Base-by-base conservation (phyloP, 2,113 vertebrate species). In the Stegostoma tigrinum region DNA sequence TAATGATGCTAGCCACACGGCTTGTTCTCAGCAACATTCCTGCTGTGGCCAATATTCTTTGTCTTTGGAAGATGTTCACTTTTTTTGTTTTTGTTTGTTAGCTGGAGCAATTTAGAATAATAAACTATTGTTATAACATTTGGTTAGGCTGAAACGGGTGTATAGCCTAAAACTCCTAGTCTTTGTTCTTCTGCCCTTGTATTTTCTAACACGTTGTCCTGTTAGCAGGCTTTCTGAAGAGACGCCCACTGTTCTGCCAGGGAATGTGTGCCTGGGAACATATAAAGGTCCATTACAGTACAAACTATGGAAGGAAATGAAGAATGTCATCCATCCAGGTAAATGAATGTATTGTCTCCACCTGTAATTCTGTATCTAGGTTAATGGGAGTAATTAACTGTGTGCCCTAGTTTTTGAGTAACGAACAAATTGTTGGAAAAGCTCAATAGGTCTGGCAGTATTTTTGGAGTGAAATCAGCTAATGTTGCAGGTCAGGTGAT, bases 261-360 rank as follows among this genome's bases (percentile, higher is more conserved):
- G 55, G 87, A 91, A 64, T n/a, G 10, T 91, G 12, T 91, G 87
- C 55, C 87, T 91, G 17, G 87, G 87, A 2, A 64, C 30, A 21
- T 91, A 61, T 55, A 64, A 55, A 61, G 87, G 87, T 1, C 87
- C 87, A n/a, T 61, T 91, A 21, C 87, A 91, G n/a, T 91, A 91
- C 55, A 91, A 91, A 64, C 52, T 91, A 14, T 91, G 87, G 87
- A 91, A 30, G 30, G 87, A 91, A 91, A 91, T 91, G 87, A 61
- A 91, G 30, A 0, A 5, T 15, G 7, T n/a, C 30, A n/a, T 91
- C 55, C 52, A n/a, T n/a, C 52, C 87, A 91, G 87, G 87, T 91
- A 64, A 64, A n/a, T 17, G 7, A 90, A 61, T n/a, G 27, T 24
- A 52, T 61, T 90, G 75, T 0, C 19, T 45, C 83, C 14, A 15